Percentiles rank a stretch among this genome's conserved stretches.
Evolutionary conservation across 2,888 invertebrate species (phyloP).

Genomic region (Nemotelus nigrinus): DNA sequence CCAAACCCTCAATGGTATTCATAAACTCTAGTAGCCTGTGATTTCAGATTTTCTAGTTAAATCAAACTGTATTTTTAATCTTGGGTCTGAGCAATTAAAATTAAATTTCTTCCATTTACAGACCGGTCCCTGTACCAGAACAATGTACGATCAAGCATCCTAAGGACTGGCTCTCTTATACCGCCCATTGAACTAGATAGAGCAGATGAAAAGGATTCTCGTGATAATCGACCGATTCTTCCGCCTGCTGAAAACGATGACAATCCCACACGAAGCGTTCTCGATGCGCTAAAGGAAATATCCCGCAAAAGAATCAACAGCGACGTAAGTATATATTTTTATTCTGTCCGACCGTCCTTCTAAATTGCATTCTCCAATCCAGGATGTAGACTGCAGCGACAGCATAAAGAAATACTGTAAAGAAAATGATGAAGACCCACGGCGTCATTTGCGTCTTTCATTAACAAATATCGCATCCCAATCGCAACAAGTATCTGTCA

Average conservation of each 20-base stretch:
- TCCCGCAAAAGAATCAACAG: conserved; percentile 69
- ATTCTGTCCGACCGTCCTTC: not conserved
- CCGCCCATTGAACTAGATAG: conserved; percentile 57
- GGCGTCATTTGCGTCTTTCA: not conserved
- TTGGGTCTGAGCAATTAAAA: not conserved
- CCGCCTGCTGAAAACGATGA: conserved; percentile 62
- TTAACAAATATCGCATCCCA: conserved; percentile 31
- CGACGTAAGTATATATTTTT: conserved; percentile 58
- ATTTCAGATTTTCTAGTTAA: not conserved
- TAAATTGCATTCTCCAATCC: conserved; percentile 47
- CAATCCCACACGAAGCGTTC: conserved; percentile 66
- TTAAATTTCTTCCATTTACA: conserved; percentile 44
- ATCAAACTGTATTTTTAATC: not conserved
- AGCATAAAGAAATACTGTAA: conserved; percentile 60
- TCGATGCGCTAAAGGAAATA: conserved; percentile 69
- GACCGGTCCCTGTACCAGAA: conserved; percentile 59
- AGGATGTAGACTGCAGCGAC: conserved; percentile 58
- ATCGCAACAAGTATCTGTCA: conserved; percentile 44
- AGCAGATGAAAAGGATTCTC: conserved; percentile 58
- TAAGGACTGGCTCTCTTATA: conserved; percentile 57
- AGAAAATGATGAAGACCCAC: conserved; percentile 53
- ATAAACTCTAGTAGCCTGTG: no score
- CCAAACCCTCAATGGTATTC: no score
- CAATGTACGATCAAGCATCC: conserved; percentile 60
- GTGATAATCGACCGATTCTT: conserved; percentile 61